Evolutionary conservation across 2,888 invertebrate species (phyloP).

Genomic region (Rhagophthalmus giganteus): DNA sequence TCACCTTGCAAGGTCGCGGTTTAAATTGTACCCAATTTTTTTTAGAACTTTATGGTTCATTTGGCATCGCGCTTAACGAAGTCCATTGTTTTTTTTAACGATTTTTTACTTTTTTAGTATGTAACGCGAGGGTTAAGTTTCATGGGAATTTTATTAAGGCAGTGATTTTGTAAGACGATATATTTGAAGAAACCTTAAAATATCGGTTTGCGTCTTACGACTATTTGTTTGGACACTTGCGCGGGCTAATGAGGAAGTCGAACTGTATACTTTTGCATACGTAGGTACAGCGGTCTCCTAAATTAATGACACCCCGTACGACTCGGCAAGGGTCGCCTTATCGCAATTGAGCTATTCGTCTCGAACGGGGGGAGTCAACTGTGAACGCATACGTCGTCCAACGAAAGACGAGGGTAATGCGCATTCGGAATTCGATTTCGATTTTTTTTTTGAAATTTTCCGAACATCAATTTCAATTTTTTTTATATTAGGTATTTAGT

Average conservation of each 20-base stretch:
- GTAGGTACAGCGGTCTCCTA: no score
- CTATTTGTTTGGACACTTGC: conserved; percentile 11
- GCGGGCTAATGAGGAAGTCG: not conserved
- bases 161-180: conserved; percentile 38
- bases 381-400: no score
- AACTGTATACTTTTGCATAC: not conserved
- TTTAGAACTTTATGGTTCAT: conserved; percentile 1
- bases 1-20: conserved; percentile 19
- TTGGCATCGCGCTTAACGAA: conserved; percentile 12
- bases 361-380: no score
- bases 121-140: conserved; percentile 33
- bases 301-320: no score
- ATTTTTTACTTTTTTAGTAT: conserved; percentile 7
- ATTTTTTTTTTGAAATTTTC: no score
- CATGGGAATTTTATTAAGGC: conserved; percentile 39
- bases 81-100: conserved; percentile 7
- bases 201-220: conserved; percentile 29
- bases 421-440: no score
- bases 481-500: no score
- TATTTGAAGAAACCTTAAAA: conserved; percentile 36
- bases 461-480: no score
- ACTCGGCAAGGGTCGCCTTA: no score
- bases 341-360: no score
- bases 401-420: no score
- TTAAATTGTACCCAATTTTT: not conserved